Conservation (phyloP, 2,797 vertebrate genomes). For the Choloepus didactylus region DNA sequence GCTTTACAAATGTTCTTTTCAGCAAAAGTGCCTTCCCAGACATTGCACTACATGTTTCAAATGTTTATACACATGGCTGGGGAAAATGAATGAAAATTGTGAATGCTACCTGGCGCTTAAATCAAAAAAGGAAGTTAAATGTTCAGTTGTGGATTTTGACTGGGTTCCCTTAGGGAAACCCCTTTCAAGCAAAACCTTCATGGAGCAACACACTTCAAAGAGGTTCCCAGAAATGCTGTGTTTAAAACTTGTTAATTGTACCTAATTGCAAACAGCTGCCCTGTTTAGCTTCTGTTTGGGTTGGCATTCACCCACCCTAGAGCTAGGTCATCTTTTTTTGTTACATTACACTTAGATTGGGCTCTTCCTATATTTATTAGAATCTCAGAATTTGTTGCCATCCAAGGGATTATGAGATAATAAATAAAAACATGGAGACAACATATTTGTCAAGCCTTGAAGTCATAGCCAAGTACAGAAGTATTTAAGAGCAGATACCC, state of each 20-base stretch:
- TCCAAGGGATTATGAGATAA: slow-evolving; percentile 83
- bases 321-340: slow-evolving; percentile 74
- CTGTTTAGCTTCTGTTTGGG: slow-evolving; percentile 82
- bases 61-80: slow-evolving; percentile 22
- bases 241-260: slow-evolving; percentile 85
- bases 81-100: slow-evolving; percentile 57
- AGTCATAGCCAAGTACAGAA: slow-evolving; percentile 76
- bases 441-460: slow-evolving; percentile 81
- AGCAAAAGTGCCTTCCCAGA: slow-evolving; percentile 52
- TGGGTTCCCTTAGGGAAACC: slow-evolving; percentile 59
- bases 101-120: slow-evolving; percentile 12
- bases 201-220: slow-evolving; percentile 68
- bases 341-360: slow-evolving; percentile 56
- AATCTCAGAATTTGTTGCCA: slow-evolving; percentile 84
- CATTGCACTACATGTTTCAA: slow-evolving; percentile 19
- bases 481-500: slow-evolving; percentile 56
- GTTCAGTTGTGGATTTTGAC: slow-evolving; percentile 43
- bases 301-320: slow-evolving; percentile 75
- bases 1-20: slow-evolving; percentile 46
- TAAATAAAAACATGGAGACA: slow-evolving; percentile 80
- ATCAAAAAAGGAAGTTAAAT: slow-evolving; percentile 60
- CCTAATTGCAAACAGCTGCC: slow-evolving; percentile 85
- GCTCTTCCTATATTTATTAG: slow-evolving; percentile 77
- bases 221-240: slow-evolving; percentile 39
- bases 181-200: slow-evolving; percentile 71